Conservation (phyloP, 1,140 invertebrate species). For the Eupeodes corollae region DNA sequence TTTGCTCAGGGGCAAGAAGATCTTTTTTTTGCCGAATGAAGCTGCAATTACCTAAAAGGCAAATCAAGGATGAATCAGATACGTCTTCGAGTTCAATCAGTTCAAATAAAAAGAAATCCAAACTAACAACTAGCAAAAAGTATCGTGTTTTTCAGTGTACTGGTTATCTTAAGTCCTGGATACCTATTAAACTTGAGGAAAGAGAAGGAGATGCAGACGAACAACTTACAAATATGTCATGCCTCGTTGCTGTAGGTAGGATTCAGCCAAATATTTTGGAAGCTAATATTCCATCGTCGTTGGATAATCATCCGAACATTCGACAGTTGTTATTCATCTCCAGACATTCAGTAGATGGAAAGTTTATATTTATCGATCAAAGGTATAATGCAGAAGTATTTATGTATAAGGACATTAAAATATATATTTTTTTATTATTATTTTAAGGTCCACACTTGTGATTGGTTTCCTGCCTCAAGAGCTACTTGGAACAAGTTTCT, state of each 20-base stretch:
- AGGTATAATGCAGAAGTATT: constrained; percentile 41
- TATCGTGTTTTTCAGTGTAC: constrained; percentile 77
- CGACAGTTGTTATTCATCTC: constrained; percentile 62
- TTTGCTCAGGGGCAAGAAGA: constrained; percentile 77
- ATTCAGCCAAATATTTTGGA: constrained; percentile 47
- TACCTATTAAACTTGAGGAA: constrained; percentile 62
- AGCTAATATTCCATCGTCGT: constrained; percentile 30
- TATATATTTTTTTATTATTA: constrained; percentile 1
- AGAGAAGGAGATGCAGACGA: constrained; percentile 53
- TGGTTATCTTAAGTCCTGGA: constrained; percentile 87
- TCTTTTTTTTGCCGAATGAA: constrained; percentile 94
- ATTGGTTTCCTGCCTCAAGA: constrained; percentile 88
- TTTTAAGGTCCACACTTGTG: constrained; percentile 68
- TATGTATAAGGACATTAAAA: not conserved
- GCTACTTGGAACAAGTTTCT: constrained; percentile 81
- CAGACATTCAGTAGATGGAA: constrained; percentile 85
- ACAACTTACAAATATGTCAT: constrained; percentile 68
- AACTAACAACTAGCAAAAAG: constrained; percentile 52
- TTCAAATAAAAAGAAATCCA: constrained; percentile 53
- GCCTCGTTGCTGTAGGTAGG: constrained; percentile 71
- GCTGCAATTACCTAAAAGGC: constrained; percentile 46
- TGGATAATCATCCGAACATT: constrained; percentile 37
- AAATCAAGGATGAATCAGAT: constrained; percentile 65
- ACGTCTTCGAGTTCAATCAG: constrained; percentile 50
- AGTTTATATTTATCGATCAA: constrained; percentile 93